Conservation (phyloP, 2,113 vertebrate genomes). For the Megalops atlanticus region DNA sequence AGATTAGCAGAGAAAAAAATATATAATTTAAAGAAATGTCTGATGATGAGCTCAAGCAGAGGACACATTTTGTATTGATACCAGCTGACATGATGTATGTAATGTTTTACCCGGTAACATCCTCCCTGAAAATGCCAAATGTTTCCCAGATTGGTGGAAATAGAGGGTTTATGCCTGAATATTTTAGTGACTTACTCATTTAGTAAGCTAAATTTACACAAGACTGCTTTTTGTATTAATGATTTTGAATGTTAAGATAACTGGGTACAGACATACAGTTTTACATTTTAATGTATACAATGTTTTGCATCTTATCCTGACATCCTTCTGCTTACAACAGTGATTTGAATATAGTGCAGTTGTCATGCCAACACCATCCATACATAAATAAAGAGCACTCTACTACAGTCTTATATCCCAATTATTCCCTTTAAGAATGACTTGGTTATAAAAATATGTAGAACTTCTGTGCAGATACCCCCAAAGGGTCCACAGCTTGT, state of each 20-base stretch:
- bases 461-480: conserved; percentile 23
- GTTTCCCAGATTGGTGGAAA: neutral
- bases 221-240: neutral
- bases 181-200: neutral
- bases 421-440: neutral
- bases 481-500: neutral
- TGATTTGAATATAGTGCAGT: too few relatives aligned
- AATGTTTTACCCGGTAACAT: conserved; percentile 37
- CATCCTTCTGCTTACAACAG: too few relatives aligned
- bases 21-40: conserved; percentile 15
- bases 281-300: too few relatives aligned
- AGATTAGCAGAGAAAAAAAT: conserved; percentile 25
- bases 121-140: conserved; percentile 29
- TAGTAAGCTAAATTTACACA: neutral
- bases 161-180: neutral
- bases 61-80: conserved; percentile 29
- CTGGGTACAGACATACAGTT: neutral
- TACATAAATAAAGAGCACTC: too few relatives aligned
- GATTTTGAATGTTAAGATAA: neutral
- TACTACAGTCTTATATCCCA: neutral
- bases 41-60: conserved; percentile 39
- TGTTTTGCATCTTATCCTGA: too few relatives aligned
- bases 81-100: conserved; percentile 31
- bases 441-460: neutral
- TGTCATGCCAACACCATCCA: too few relatives aligned